phyloP scores from a whole-genome alignment of 2,888 invertebrate genomes.

The Laspeyria flexula region DNA sequence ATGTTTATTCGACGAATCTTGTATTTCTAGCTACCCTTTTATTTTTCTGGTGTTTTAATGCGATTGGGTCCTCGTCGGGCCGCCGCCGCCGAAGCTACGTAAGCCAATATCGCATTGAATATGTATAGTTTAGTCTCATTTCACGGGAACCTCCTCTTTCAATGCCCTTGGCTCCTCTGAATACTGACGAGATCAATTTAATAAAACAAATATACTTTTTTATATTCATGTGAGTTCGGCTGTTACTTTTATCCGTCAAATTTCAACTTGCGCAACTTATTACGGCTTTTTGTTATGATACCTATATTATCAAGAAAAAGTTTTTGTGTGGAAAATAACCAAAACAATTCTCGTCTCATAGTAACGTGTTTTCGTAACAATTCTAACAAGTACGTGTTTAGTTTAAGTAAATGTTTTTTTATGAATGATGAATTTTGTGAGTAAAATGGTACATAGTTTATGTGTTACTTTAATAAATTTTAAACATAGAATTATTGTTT shows the following conservation, averaged over 20 bases:
- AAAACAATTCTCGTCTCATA: slow-evolving; percentile 19
- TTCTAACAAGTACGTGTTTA: not conserved
- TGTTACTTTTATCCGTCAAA: slow-evolving; percentile 28
- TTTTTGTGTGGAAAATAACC: slow-evolving; percentile 22
- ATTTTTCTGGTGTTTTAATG: slow-evolving; percentile 72
- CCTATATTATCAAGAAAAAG: slow-evolving; percentile 16
- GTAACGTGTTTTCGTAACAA: slow-evolving; percentile 23
- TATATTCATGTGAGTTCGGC: slow-evolving; percentile 35
- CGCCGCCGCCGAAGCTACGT: slow-evolving; percentile 54
- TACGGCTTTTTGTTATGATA: slow-evolving; percentile 21
- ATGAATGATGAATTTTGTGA: slow-evolving; percentile 3
- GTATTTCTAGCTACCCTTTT: slow-evolving; percentile 67
- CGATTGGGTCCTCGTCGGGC: slow-evolving; percentile 72
- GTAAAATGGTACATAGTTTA: not conserved
- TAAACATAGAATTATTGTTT: not conserved
- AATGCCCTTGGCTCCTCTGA: slow-evolving; percentile 52
- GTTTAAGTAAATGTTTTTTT: slow-evolving; percentile 6
- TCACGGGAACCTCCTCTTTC: slow-evolving; percentile 60
- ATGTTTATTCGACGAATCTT: slow-evolving; percentile 76
- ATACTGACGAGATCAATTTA: slow-evolving; percentile 49
- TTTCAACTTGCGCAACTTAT: slow-evolving; percentile 28
- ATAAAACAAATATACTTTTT: slow-evolving; percentile 44
- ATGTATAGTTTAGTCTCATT: slow-evolving; percentile 65
- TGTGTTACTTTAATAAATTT: not conserved
- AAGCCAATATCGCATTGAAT: slow-evolving; percentile 65